Base-by-base conservation (phyloP, 2,797 vertebrate species). In the Artibeus lituratus region DNA sequence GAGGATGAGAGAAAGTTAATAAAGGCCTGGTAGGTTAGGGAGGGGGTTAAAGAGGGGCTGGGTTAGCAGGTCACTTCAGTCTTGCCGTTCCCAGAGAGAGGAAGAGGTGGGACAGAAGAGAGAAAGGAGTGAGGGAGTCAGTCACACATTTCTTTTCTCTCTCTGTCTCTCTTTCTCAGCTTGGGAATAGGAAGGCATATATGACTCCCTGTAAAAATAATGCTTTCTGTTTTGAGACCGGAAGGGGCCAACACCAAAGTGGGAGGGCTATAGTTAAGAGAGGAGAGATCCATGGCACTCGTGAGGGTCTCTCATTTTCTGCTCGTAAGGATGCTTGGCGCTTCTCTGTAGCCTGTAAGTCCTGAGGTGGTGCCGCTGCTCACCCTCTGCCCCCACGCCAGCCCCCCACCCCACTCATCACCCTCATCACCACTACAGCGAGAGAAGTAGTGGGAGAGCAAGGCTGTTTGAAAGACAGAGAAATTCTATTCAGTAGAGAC, bases 401-500 rank as follows among this genome's bases (percentile, higher is more conserved):
- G 47, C 29, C 11, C 44, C 18, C 44, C 73, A 11, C 29, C 24
- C n/a, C 2, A 0, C 32, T 21, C 35, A 0, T 16, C 16, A 14
- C 19, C 3, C n/a, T 59, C 7, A 42, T 24, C 11, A 4, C 32
- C 4, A 4, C 12, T 8, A 0, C 0, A 15, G 19, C 21, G 32
- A 69, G 65, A 35, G 59, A 84, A 72, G 37, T 11, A 16, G 39
- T 42, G 42, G 42, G 49, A 86, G 3, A 15, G 3, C 10, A 72
- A 94, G 57, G 18, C 80, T 90, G 80, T 70, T 95, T 77, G 92
- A 97, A 96, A 94, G 74, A 92, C 15, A 12, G 62, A 65, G 53
- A 59, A 24, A 65, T 94, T 94, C 93, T 85, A 90, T 80, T 95
- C 91, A 74, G 84, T 65, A 94, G 96, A 97, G 84, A 94, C 91